Conservation (phyloP, 2,888 invertebrate genomes). For the Hirtodrosophila cameraria region DNA sequence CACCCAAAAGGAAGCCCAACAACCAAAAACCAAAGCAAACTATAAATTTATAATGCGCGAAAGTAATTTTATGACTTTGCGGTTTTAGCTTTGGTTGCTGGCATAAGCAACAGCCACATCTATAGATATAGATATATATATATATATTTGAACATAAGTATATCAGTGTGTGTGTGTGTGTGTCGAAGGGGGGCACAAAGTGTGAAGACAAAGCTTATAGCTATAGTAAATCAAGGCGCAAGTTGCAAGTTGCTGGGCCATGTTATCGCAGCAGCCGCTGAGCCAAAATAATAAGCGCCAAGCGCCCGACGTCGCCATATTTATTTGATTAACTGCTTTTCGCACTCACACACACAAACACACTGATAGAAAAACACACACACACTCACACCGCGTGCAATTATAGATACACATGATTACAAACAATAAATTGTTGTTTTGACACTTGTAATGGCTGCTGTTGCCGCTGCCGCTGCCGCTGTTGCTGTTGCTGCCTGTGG, state of each 20-base stretch:
- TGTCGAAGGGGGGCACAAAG: slow-evolving; percentile 5
- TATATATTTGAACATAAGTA: slow-evolving; percentile 29
- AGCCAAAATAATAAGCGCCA: slow-evolving; percentile 73
- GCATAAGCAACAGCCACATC: slow-evolving; percentile 32
- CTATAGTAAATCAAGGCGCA: slow-evolving; percentile 68
- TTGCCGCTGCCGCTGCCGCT: slow-evolving; percentile 32
- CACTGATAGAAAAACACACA: slow-evolving; percentile 27
- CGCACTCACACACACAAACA: slow-evolving; percentile 30
- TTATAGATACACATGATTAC: slow-evolving; percentile 78
- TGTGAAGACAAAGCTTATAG: slow-evolving; percentile 56
- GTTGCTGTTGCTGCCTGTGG: slow-evolving; percentile 23
- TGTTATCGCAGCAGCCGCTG: slow-evolving; percentile 76
- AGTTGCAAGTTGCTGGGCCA: slow-evolving; percentile 61
- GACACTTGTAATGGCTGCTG: slow-evolving; percentile 77
- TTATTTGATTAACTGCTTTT: slow-evolving; percentile 80
- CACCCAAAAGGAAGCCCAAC: slow-evolving; percentile 22
- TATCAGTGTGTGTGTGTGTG: not conserved
- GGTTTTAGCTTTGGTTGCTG: slow-evolving; percentile 74
- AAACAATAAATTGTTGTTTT: slow-evolving; percentile 79
- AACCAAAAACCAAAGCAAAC: slow-evolving; percentile 71
- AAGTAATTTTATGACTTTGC: slow-evolving; percentile 83
- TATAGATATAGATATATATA: slow-evolving; percentile 27
- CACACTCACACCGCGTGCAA: slow-evolving; percentile 45
- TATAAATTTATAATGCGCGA: slow-evolving; percentile 83
- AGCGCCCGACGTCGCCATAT: slow-evolving; percentile 73